Conservation (phyloP, 2,888 invertebrate species). For the Oegoconia quadripuncta region DNA sequence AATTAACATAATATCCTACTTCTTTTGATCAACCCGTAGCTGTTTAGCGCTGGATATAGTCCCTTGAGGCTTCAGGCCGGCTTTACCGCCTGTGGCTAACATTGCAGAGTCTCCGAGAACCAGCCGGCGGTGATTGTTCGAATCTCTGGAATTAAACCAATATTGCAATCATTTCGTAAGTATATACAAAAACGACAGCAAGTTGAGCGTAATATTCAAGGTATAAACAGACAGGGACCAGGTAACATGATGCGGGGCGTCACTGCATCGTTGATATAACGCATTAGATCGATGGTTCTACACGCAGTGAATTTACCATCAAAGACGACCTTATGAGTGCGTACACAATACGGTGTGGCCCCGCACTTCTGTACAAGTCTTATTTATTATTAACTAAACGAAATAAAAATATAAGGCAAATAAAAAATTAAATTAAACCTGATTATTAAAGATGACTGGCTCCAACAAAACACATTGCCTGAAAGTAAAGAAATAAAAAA, state of each 20-base stretch:
- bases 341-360: no score
- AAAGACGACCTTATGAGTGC: no score
- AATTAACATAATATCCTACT: conserved; percentile 76
- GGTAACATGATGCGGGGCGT: no score
- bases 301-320: no score
- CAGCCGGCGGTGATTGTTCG: conserved; percentile 92
- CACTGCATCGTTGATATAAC: no score
- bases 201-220: no score
- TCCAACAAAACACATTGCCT: conserved; percentile 19
- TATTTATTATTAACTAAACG: neutral
- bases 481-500: conserved; percentile 15
- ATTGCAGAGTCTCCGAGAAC: conserved; percentile 96
- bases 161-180: neutral
- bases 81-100: conserved; percentile 87
- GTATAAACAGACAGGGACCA: no score
- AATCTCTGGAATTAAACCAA: conserved; percentile 82
- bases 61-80: conserved; percentile 91
- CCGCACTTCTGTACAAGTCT: no score
- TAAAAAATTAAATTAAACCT: conserved; percentile 12
- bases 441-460: conserved; percentile 16
- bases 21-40: conserved; percentile 92
- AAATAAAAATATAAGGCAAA: conserved; percentile 2
- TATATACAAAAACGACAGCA: neutral
- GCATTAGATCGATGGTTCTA: no score
- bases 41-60: conserved; percentile 94